Evolutionary conservation across 2,113 vertebrate genomes (phyloP).

Genomic region (Toxostoma redivivum): DNA sequence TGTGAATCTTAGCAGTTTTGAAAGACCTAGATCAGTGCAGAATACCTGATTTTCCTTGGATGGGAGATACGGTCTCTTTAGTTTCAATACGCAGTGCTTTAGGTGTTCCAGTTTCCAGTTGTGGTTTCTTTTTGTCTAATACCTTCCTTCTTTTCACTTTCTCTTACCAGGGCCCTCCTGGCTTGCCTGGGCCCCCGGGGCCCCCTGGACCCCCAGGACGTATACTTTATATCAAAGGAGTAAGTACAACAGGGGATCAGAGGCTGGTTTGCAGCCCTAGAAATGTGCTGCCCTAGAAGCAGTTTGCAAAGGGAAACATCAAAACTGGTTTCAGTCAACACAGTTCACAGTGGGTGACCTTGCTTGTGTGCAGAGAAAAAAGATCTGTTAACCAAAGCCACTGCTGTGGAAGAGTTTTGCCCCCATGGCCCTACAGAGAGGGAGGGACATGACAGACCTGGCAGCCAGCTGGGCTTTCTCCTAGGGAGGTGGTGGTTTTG

Average conservation of each 20-base stretch:
- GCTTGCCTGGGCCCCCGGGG: slow-evolving; percentile 82
- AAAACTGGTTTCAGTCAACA: neutral
- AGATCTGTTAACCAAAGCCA: neutral
- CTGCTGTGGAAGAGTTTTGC: neutral
- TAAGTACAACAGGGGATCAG: slow-evolving; percentile 69
- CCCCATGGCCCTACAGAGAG: fast-evolving
- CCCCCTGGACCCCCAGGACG: slow-evolving; percentile 85
- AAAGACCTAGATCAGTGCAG: neutral
- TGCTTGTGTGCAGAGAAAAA: neutral
- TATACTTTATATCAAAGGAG: slow-evolving; percentile 87
- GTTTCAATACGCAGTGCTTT: neutral
- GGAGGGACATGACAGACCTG: too few relatives aligned
- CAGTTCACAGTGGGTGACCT: neutral
- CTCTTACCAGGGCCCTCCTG: slow-evolving; percentile 77
- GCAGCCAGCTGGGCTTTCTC: neutral
- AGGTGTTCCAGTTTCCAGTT: neutral
- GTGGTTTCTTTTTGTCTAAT: neutral
- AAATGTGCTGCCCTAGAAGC: neutral
- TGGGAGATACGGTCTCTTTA: neutral
- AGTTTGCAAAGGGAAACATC: neutral
- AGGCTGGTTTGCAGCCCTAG: neutral
- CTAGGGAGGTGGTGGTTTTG: neutral
- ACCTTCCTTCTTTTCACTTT: neutral
- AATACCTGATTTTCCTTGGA: neutral
- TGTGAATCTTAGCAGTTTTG: neutral